These are phyloP conservation scores for Dinoponera quadriceps DNA, from an alignment of 1,140 invertebrate species.

Conservation along the genomic window DNA sequence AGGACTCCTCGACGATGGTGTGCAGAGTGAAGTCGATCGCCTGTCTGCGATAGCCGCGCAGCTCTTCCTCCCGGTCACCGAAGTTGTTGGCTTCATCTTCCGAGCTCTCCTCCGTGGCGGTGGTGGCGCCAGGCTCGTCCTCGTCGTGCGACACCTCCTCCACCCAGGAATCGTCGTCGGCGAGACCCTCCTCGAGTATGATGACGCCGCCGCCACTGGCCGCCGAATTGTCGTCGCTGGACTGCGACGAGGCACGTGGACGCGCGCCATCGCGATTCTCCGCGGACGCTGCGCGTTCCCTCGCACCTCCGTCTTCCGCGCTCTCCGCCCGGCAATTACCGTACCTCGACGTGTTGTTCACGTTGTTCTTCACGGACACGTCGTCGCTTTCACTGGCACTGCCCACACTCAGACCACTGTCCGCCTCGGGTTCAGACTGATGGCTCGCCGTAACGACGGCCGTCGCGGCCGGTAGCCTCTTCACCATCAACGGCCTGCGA, in stretches of 20 bases:
- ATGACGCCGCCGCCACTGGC: slow-evolving; percentile 85
- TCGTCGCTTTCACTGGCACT: slow-evolving; percentile 84
- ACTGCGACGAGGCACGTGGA: slow-evolving; percentile 64
- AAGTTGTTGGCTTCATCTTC: slow-evolving; percentile 85
- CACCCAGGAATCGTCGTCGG: slow-evolving; percentile 95
- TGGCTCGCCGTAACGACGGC: slow-evolving; percentile 29
- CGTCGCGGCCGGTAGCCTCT: slow-evolving; percentile 65
- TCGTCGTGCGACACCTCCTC: slow-evolving; percentile 93
- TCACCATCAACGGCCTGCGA: slow-evolving; percentile 73
- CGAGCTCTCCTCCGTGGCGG: slow-evolving; percentile 86
- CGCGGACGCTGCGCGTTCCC: slow-evolving; percentile 46
- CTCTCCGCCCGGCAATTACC: slow-evolving; percentile 59
- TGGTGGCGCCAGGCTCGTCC: slow-evolving; percentile 86
- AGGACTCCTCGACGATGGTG: slow-evolving; percentile 97
- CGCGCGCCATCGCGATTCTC: slow-evolving; percentile 39
- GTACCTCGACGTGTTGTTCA: slow-evolving; percentile 35
- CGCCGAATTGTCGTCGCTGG: slow-evolving; percentile 73
- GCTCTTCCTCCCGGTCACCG: slow-evolving; percentile 91
- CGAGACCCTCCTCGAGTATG: slow-evolving; percentile 93
- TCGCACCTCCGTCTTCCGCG: slow-evolving; percentile 45
- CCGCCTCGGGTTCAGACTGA: slow-evolving; percentile 78
- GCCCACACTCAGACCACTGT: slow-evolving; percentile 81
- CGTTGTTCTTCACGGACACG: slow-evolving; percentile 78
- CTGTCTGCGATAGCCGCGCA: slow-evolving; percentile 92
- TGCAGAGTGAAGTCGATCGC: slow-evolving; percentile 95